Evolutionary conservation across 2,113 vertebrate genomes (phyloP).

Genomic region (Boleophthalmus pectinirostris): DNA sequence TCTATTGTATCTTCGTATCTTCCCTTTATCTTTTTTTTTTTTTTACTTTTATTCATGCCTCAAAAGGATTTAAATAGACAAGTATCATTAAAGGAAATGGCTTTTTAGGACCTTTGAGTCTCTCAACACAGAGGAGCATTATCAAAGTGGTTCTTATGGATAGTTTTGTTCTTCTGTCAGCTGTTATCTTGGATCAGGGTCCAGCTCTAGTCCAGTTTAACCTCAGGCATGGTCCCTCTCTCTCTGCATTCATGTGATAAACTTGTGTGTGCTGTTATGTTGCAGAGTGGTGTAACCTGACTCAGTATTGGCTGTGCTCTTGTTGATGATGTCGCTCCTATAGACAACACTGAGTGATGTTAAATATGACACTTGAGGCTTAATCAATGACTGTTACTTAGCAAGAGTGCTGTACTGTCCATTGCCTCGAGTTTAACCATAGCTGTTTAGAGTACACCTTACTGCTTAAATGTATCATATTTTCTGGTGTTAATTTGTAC

Average conservation of each 20-base stretch:
- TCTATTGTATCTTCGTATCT: too few relatives aligned
- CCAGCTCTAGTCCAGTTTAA: conserved; percentile 34
- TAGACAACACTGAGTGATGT: conserved; percentile 63
- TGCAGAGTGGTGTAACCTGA: conserved; percentile 46
- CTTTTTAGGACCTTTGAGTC: too few relatives aligned
- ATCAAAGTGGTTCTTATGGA: too few relatives aligned
- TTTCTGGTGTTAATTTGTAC: conserved; percentile 48
- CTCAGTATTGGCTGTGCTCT: conserved; percentile 49
- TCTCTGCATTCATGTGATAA: conserved; percentile 50
- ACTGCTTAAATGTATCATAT: too few relatives aligned
- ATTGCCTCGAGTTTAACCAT: background rate
- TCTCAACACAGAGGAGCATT: too few relatives aligned
- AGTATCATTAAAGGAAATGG: too few relatives aligned
- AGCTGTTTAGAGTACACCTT: too few relatives aligned
- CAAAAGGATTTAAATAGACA: too few relatives aligned
- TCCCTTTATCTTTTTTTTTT: too few relatives aligned
- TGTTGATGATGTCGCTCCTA: conserved; percentile 48
- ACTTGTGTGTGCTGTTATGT: conserved; percentile 9
- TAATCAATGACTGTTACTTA: conserved; percentile 52
- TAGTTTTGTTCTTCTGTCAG: too few relatives aligned
- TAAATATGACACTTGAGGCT: conserved; percentile 53
- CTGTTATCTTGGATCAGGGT: conserved; percentile 11
- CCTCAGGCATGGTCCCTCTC: conserved; percentile 37
- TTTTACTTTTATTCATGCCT: too few relatives aligned
- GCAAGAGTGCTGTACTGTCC: conserved; percentile 8